phyloP scores from a whole-genome alignment of 2,888 invertebrate genomes.

The Campopleginae sp. region DNA sequence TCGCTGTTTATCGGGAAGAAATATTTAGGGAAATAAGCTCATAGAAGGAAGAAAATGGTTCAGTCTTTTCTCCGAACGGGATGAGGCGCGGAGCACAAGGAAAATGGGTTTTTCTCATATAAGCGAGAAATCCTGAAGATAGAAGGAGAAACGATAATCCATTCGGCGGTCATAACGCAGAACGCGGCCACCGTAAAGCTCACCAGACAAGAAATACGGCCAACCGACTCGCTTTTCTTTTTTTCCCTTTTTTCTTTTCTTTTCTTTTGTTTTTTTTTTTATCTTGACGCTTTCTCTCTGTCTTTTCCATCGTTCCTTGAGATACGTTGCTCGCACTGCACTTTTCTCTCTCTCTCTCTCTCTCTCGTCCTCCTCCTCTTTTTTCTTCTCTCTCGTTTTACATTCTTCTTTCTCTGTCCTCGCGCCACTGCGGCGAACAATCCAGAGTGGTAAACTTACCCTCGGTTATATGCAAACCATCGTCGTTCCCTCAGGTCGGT shows the following conservation, averaged over 20 bases:
- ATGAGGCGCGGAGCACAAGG: constrained; percentile 24
- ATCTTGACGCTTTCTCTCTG: constrained; percentile 56
- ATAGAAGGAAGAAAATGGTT: constrained; percentile 29
- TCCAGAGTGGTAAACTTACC: constrained; percentile 77
- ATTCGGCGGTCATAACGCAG: constrained; percentile 83
- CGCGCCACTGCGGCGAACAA: constrained; percentile 73
- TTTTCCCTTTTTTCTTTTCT: constrained; percentile 1
- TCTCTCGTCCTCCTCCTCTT: constrained; percentile 58
- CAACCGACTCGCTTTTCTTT: constrained; percentile 74
- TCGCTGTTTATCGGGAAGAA: neutral
- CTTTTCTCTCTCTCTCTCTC: constrained; percentile 54
- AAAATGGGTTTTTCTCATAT: constrained; percentile 50
- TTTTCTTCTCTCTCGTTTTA: constrained; percentile 63
- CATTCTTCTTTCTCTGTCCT: constrained; percentile 68
- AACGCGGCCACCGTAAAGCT: constrained; percentile 81
- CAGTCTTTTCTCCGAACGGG: constrained; percentile 35
- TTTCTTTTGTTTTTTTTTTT: constrained; percentile 20
- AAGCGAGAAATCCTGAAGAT: constrained; percentile 57
- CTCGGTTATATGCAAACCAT: constrained; percentile 83
- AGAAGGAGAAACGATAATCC: constrained; percentile 80
- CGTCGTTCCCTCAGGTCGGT: constrained; percentile 81
- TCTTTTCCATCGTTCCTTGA: constrained; percentile 63
- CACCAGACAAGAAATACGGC: constrained; percentile 84
- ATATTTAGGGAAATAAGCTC: constrained; percentile 20
- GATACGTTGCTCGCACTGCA: constrained; percentile 30